phyloP scores from a whole-genome alignment of 2,888 invertebrate species.

The Neoitamus cyanurus region DNA sequence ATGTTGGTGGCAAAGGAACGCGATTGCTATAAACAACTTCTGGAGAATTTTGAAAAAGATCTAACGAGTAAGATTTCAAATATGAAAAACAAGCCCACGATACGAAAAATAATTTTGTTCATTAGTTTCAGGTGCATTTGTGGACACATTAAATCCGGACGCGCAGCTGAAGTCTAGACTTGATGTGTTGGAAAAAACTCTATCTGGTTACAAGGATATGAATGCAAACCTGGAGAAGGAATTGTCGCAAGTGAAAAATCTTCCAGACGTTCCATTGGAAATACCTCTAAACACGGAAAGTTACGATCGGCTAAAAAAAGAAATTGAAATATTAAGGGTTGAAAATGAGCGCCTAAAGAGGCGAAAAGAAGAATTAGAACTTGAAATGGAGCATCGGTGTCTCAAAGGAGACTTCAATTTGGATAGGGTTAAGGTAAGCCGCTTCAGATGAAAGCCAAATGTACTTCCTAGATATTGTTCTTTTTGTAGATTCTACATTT shows the following conservation, averaged over 20 bases:
- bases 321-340: slow-evolving; percentile 69
- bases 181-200: slow-evolving; percentile 77
- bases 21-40: slow-evolving; percentile 82
- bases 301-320: slow-evolving; percentile 71
- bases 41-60: slow-evolving; percentile 87
- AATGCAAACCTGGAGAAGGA: slow-evolving; percentile 75
- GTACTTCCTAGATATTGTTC: neutral
- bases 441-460: neutral
- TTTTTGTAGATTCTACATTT: slow-evolving; percentile 75
- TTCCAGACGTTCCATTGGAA: slow-evolving; percentile 57
- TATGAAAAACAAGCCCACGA: too few relatives aligned
- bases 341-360: slow-evolving; percentile 68
- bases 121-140: slow-evolving; percentile 53
- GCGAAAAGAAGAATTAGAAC: slow-evolving; percentile 73
- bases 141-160: slow-evolving; percentile 62
- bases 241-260: slow-evolving; percentile 64
- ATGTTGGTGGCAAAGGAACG: slow-evolving; percentile 77
- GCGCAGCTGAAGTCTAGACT: slow-evolving; percentile 72
- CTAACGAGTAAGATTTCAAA: slow-evolving; percentile 68
- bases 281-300: slow-evolving; percentile 64
- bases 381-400: slow-evolving; percentile 74
- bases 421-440: neutral
- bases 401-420: slow-evolving; percentile 69
- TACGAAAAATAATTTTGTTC: neutral
- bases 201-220: slow-evolving; percentile 80